Evolutionary conservation across 1,140 invertebrate species (phyloP).

Genomic region (Rhopalosiphum maidis): DNA sequence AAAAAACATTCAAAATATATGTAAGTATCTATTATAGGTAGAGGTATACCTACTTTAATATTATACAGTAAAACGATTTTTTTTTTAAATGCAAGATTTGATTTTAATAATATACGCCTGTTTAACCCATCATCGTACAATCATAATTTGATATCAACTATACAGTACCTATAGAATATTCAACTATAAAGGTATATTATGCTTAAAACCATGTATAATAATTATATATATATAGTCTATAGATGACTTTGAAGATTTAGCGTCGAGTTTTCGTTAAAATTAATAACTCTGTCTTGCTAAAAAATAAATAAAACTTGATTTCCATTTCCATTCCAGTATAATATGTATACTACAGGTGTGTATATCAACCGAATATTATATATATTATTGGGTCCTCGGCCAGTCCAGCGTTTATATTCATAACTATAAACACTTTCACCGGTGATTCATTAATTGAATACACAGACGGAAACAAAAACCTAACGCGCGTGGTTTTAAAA

Average conservation of each 20-base stretch:
- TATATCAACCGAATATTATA: constrained; percentile 8
- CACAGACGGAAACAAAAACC: constrained; percentile 15
- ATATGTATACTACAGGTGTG: background rate
- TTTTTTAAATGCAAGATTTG: background rate
- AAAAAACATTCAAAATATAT: background rate
- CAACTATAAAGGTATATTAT: background rate
- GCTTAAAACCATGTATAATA: background rate
- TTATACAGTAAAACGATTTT: background rate
- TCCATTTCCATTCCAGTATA: background rate
- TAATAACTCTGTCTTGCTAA: background rate
- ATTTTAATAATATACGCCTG: background rate
- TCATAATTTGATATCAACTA: background rate
- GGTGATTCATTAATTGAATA: constrained; percentile 50
- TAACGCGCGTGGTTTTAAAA: background rate
- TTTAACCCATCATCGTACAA: background rate
- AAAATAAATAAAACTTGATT: background rate
- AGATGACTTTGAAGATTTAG: background rate
- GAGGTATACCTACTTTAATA: background rate
- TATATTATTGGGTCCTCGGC: background rate
- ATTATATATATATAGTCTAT: too few species aligned
- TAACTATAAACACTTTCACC: constrained; percentile 43
- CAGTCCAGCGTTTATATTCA: constrained; percentile 4
- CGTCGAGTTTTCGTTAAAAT: background rate
- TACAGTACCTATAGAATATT: background rate
- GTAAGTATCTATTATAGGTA: too few species aligned